Base-by-base conservation (phyloP, 2,113 vertebrate genomes). In the Pelodiscus sinensis region DNA sequence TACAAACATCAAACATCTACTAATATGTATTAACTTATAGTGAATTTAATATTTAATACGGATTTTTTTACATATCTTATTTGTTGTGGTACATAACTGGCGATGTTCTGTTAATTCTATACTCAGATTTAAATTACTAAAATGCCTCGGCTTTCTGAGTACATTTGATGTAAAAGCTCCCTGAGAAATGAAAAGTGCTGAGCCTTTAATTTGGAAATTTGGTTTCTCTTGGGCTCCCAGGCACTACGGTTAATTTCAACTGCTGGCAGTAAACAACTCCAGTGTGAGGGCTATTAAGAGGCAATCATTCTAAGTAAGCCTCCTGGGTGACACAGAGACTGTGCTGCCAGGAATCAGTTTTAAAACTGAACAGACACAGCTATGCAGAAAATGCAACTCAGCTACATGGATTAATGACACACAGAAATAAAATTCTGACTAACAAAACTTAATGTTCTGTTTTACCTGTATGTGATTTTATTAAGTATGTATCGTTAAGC, bases 181-280 rank as follows among this genome's bases (percentile, higher is more conserved):
- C 83, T 38, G 50, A 94, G 86, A 95, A 96, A 92, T 86, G 79
- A 86, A 91, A 95, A 96, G 55, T 86, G 82, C 71, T 91, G 85
- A 96, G 87, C 6, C n/a, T 90, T 55, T 94, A 77, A 95, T 97
- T 92, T 91, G 38, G 84, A 94, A 93, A 79, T 92, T 88, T 91
- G 94, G 27, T 96, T 94, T 94, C 92, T 96, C 77, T 84, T 89
- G 84, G 80, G 75, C 82, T 94, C 88, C 86, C 44, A 94, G 51
- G 16, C 83, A 81, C 89, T 94, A 90, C 22, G 51, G 52, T 96
- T 96, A 91, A 97, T 97, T 97, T 95, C 90, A 95, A 9, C 79
- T 88, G 35, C 51, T 92, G 86, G 68, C 91, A 96, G 78, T 92
- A 97, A 97, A 97, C 89, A 97, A 92, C 22, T 92, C 84, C 83